Conservation (phyloP, 1,140 invertebrate genomes). For the Euborellia annulipes region DNA sequence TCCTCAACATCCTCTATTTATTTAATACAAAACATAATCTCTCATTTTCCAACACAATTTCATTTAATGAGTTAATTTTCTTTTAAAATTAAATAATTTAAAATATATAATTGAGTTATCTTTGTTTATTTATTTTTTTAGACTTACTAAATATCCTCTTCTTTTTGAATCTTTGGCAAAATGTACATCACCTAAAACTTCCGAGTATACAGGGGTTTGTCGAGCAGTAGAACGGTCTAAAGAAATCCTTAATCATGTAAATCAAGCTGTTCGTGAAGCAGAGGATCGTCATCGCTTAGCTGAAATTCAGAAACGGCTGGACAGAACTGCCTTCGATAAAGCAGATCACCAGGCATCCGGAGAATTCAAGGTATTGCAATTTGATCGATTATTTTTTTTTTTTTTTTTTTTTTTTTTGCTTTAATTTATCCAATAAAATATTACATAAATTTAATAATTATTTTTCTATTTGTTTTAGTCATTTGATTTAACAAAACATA, state of each 20-base stretch:
- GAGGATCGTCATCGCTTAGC: conserved; percentile 76
- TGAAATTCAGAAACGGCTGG: conserved; percentile 75
- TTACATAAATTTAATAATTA: neutral
- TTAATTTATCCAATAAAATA: neutral
- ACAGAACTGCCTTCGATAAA: conserved; percentile 53
- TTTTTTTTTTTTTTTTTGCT: too few species aligned
- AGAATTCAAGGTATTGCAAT: conserved; percentile 41
- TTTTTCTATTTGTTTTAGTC: conserved; percentile 32
- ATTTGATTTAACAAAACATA: conserved; percentile 65
- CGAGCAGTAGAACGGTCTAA: conserved; percentile 63
- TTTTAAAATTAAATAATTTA: too few species aligned
- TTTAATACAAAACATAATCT: too few species aligned
- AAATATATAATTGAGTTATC: too few species aligned
- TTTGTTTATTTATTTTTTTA: conserved; percentile 19
- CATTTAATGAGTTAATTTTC: too few species aligned
- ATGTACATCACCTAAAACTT: conserved; percentile 39
- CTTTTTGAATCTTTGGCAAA: conserved; percentile 81
- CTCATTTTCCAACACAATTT: too few species aligned
- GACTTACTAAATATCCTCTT: conserved; percentile 89
- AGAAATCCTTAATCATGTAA: conserved; percentile 78
- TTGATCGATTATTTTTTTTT: neutral
- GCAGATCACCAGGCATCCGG: conserved; percentile 38
- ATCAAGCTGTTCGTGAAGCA: conserved; percentile 80
- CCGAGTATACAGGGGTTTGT: conserved; percentile 45
- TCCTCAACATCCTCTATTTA: too few species aligned